These are phyloP conservation scores for Seriola dumerili DNA, from an alignment of 2,113 vertebrate species.

Conservation along the genomic window DNA sequence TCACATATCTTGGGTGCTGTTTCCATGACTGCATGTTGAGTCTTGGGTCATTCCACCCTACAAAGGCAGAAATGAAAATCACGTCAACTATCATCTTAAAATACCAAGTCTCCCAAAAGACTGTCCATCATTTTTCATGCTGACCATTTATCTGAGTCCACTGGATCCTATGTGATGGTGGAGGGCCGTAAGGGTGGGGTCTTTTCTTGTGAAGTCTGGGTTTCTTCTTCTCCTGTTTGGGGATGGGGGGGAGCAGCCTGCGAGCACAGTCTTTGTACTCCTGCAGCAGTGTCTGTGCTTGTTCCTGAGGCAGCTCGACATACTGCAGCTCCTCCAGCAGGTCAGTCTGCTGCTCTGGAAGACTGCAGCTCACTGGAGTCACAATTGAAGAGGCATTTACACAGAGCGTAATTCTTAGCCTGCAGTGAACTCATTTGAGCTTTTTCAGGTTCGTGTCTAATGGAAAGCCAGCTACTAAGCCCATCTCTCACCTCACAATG, in stretches of 20 bases:
- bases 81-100: neutral
- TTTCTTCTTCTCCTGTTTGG: conserved; percentile 84
- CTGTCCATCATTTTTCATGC: conserved; percentile 67
- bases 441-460: no score
- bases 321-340: conserved; percentile 89
- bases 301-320: conserved; percentile 85
- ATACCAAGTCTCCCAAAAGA: neutral
- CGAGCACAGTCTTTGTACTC: conserved; percentile 88
- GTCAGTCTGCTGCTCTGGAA: conserved; percentile 87
- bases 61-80: neutral
- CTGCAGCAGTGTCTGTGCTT: conserved; percentile 85
- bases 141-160: conserved; percentile 71
- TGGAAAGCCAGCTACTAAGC: no score
- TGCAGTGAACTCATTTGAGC: neutral
- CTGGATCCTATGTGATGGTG: conserved; percentile 35
- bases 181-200: conserved; percentile 11
- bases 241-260: conserved; percentile 86
- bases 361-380: conserved; percentile 88
- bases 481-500: no score
- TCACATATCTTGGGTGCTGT: conserved; percentile 74
- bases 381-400: neutral
- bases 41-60: conserved; percentile 58
- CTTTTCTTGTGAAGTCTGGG: conserved; percentile 77
- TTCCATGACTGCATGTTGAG: conserved; percentile 59
- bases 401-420: neutral